These are phyloP conservation scores for Drosophila eohydei DNA, from an alignment of 2,888 invertebrate genomes.

Conservation along the genomic window DNA sequence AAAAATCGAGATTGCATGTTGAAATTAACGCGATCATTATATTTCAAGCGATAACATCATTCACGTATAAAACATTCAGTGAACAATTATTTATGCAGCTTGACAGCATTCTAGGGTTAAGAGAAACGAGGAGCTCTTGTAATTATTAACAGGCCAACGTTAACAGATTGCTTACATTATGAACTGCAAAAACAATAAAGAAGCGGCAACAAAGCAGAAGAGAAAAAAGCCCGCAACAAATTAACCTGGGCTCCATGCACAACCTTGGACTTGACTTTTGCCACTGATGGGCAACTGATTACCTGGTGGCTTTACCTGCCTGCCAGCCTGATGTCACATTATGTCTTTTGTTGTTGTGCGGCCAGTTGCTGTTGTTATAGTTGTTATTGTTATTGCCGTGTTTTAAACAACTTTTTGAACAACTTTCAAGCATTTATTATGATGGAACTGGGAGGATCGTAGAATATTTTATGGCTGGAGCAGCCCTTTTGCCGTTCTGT, in stretches of 20 bases:
- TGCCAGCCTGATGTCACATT: conserved; percentile 48
- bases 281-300: conserved; percentile 36
- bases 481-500: conserved; percentile 28
- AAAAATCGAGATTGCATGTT: background rate
- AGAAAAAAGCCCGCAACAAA: conserved; percentile 22
- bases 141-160: conserved; percentile 44
- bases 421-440: conserved; percentile 68
- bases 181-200: conserved; percentile 19
- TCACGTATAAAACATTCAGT: background rate
- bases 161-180: conserved; percentile 42
- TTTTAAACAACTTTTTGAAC: conserved; percentile 63
- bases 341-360: conserved; percentile 19
- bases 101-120: conserved; percentile 9
- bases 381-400: conserved; percentile 33
- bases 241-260: conserved; percentile 33
- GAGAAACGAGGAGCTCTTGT: conserved; percentile 10
- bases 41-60: background rate
- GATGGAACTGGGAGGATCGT: conserved; percentile 31
- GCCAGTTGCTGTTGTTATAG: conserved; percentile 18
- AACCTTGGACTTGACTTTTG: conserved; percentile 74
- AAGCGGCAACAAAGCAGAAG: conserved; percentile 27
- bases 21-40: background rate
- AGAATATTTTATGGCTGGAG: conserved; percentile 27
- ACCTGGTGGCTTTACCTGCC: conserved; percentile 19
- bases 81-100: background rate